Conservation (phyloP, 2,888 invertebrate genomes). For the Trachelus troglodyta region DNA sequence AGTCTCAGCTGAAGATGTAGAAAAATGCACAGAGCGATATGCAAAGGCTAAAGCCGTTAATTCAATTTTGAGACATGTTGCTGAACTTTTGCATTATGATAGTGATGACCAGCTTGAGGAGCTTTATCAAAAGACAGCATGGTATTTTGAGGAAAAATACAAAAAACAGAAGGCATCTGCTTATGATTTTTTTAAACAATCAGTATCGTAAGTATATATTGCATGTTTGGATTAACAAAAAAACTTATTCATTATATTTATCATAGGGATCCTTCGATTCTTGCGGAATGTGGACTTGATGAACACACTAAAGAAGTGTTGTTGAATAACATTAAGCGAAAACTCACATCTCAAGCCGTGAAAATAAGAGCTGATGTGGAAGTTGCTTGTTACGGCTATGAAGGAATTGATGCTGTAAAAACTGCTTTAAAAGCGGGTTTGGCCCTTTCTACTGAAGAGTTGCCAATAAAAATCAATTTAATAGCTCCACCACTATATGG, state of each 20-base stretch:
- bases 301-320: conserved; percentile 92
- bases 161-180: conserved; percentile 95
- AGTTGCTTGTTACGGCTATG: conserved; percentile 95
- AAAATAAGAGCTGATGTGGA: conserved; percentile 95
- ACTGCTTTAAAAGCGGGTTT: conserved; percentile 91
- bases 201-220: conserved; percentile 82
- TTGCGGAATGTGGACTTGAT: conserved; percentile 96
- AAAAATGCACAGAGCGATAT: conserved; percentile 98
- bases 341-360: conserved; percentile 96
- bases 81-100: conserved; percentile 92
- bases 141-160: conserved; percentile 97
- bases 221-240: neutral
- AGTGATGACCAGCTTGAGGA: conserved; percentile 94
- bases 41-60: conserved; percentile 99
- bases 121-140: conserved; percentile 95
- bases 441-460: conserved; percentile 88
- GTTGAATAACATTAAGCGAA: conserved; percentile 93
- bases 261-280: conserved; percentile 88
- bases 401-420: conserved; percentile 99
- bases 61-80: conserved; percentile 97
- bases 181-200: conserved; percentile 98
- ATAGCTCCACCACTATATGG: conserved; percentile 98
- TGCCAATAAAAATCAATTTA: conserved; percentile 98
- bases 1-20: conserved; percentile 97
- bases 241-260: neutral